phyloP scores from a whole-genome alignment of 2,797 vertebrate species.

The Parauchenoglanis ngamensis region DNA sequence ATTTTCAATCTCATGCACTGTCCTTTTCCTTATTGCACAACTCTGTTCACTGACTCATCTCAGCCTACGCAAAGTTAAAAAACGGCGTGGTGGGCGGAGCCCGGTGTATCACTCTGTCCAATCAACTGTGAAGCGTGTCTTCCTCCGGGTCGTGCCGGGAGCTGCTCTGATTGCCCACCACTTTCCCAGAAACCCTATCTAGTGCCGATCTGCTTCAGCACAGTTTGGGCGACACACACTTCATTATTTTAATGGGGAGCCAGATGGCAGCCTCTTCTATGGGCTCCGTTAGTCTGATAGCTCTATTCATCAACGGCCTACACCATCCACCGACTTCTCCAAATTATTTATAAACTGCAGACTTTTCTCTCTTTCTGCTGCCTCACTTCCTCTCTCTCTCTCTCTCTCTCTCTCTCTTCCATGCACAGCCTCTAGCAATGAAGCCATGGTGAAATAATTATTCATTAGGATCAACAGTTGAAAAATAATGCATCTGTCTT shows the following conservation, averaged over 20 bases:
- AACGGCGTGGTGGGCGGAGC: slow-evolving; percentile 59
- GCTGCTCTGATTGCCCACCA: slow-evolving; percentile 40
- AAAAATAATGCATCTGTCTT: slow-evolving; percentile 40
- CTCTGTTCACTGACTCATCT: background rate
- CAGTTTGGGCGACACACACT: slow-evolving; percentile 66
- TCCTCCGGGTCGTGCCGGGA: slow-evolving; percentile 15
- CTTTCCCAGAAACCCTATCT: slow-evolving; percentile 5
- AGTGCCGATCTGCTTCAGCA: slow-evolving; percentile 34
- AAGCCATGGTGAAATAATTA: slow-evolving; percentile 42
- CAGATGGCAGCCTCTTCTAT: slow-evolving; percentile 79
- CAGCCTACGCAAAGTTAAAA: background rate
- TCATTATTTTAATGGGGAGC: slow-evolving; percentile 76
- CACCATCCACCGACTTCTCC: slow-evolving; percentile 65
- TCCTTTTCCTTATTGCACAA: background rate
- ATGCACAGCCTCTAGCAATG: slow-evolving; percentile 28
- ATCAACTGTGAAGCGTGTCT: slow-evolving; percentile 72
- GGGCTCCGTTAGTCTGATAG: slow-evolving; percentile 77
- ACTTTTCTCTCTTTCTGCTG: slow-evolving; percentile 23
- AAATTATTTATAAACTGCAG: slow-evolving; percentile 59
- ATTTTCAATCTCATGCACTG: background rate
- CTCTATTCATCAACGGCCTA: slow-evolving; percentile 77
- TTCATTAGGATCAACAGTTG: slow-evolving; percentile 53
- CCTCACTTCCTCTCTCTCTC: slow-evolving; percentile 13
- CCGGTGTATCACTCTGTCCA: slow-evolving; percentile 65
- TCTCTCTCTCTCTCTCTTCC: background rate